phyloP scores from a whole-genome alignment of 2,888 invertebrate genomes.

The Ptilodon capucinus region DNA sequence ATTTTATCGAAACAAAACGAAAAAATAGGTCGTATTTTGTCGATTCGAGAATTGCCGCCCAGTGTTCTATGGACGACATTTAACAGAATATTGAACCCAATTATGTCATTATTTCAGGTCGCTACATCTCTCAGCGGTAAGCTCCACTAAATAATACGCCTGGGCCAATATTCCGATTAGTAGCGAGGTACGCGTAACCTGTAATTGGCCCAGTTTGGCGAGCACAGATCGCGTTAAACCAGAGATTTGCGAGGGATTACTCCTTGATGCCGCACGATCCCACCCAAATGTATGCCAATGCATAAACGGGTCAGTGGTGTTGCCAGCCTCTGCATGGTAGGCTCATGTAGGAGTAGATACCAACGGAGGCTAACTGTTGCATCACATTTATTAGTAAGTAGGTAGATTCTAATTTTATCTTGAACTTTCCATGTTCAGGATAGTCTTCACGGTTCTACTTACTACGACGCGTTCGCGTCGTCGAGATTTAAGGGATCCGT shows the following conservation, averaged over 20 bases:
- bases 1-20: too few relatives aligned
- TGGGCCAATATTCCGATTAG: slow-evolving; percentile 61
- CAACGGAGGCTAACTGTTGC: slow-evolving; percentile 8
- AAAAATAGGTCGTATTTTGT: too few relatives aligned
- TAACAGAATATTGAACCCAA: too few relatives aligned
- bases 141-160: slow-evolving; percentile 4
- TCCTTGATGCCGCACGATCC: slow-evolving; percentile 68
- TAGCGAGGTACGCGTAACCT: slow-evolving; percentile 68
- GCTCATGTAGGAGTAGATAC: too few relatives aligned
- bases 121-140: too few relatives aligned
- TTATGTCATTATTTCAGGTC: background rate
- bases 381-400: too few relatives aligned
- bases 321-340: slow-evolving; percentile 29
- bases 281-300: slow-evolving; percentile 61
- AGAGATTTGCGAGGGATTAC: slow-evolving; percentile 73
- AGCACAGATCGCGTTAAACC: slow-evolving; percentile 70
- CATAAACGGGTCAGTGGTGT: slow-evolving; percentile 56
- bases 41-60: too few relatives aligned
- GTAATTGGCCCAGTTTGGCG: slow-evolving; percentile 75
- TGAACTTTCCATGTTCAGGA: too few relatives aligned
- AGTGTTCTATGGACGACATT: too few relatives aligned
- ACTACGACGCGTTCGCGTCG: too few relatives aligned
- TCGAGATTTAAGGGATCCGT: too few relatives aligned
- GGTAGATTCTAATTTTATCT: background rate
- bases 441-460: too few relatives aligned